Base-by-base conservation (phyloP, 1,140 invertebrate genomes). In the Drosophila quadrilineata region DNA sequence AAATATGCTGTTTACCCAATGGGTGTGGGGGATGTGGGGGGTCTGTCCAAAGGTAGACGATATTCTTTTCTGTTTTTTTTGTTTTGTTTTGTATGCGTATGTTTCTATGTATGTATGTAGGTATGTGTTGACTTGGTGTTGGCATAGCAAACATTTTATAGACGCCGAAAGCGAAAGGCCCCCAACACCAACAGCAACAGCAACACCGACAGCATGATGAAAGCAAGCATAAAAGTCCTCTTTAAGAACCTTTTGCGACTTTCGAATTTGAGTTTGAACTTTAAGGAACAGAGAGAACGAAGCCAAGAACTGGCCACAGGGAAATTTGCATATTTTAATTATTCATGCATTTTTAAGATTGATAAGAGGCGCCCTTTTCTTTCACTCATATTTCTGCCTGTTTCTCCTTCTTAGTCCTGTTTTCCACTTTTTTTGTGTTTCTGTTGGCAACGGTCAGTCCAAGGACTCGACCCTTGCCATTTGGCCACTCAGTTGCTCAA, bases 331-430 rank as follows among this genome's bases (percentile, higher is more conserved):
- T 84, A 84, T 84, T 85, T 84, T 84, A 84, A 84, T 84, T 84
- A 84, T 84, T 84, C 77, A 84, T 84, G 79, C 74, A 85, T 84
- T 84, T 84, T 84, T 85, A 84, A 84, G 77, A 84, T 84, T 85
- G 79, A 84, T 84, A 84, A 84, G 73, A 77, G 50, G 26, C 48
- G 58, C 43, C 40, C 43, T 48, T 57, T 64, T 67, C 50, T 26
- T 49, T 49, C 12, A 12, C 45, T 17, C 5, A n/a, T n/a, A n/a
- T n/a, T n/a, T n/a, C n/a, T n/a, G n/a, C n/a, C n/a, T n/a, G n/a
- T n/a, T n/a, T n/a, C n/a, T n/a, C n/a, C n/a, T n/a, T n/a, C n/a
- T n/a, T n/a, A n/a, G n/a, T n/a, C n/a, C n/a, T n/a, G n/a, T n/a
- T n/a, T 24, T 9, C 9, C 22, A 38, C 28, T 6, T 24, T 26